phyloP scores from a whole-genome alignment of 2,888 invertebrate species.

The Molorchus minor region DNA sequence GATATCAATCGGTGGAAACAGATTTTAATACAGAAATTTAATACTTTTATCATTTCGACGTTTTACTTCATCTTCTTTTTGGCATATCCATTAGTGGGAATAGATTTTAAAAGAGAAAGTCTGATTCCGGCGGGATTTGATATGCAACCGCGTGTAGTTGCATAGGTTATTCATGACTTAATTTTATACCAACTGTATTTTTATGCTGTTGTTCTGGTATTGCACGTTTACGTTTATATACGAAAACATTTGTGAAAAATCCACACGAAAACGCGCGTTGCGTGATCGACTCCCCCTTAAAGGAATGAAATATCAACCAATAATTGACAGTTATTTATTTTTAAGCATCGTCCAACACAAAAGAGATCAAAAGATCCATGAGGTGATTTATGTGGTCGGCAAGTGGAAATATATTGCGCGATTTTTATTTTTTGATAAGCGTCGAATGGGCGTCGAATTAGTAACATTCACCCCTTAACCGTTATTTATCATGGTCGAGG shows the following conservation, averaged over 20 bases:
- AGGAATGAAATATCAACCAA: conserved; percentile 35
- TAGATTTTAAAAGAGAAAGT: too few species aligned
- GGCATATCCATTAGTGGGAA: too few species aligned
- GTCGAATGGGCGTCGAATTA: conserved; percentile 3
- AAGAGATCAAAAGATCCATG: conserved; percentile 7
- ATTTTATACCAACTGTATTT: too few species aligned
- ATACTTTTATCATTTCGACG: too few species aligned
- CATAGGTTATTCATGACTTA: too few species aligned
- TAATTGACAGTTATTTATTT: conserved; percentile 37
- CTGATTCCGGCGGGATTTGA: too few species aligned
- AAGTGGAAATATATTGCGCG: not conserved
- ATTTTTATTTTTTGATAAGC: conserved; percentile 10
- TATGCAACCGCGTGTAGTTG: too few species aligned
- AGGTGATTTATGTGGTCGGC: conserved; percentile 12
- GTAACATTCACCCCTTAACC: not conserved
- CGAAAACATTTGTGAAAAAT: not conserved
- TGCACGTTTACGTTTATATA: too few species aligned
- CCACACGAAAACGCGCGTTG: conserved; percentile 11
- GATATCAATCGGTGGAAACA: too few species aligned
- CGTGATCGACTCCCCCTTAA: conserved; percentile 22
- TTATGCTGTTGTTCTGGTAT: too few species aligned
- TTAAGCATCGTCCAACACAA: conserved; percentile 3
- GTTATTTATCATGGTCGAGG: not conserved
- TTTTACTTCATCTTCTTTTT: too few species aligned
- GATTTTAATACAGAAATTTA: too few species aligned